A percentile compares a stretch with the other conserved stretches of the same genome.
These are phyloP conservation scores for Aquatica leii DNA, from an alignment of 2,888 invertebrate species.

Conservation along the genomic window DNA sequence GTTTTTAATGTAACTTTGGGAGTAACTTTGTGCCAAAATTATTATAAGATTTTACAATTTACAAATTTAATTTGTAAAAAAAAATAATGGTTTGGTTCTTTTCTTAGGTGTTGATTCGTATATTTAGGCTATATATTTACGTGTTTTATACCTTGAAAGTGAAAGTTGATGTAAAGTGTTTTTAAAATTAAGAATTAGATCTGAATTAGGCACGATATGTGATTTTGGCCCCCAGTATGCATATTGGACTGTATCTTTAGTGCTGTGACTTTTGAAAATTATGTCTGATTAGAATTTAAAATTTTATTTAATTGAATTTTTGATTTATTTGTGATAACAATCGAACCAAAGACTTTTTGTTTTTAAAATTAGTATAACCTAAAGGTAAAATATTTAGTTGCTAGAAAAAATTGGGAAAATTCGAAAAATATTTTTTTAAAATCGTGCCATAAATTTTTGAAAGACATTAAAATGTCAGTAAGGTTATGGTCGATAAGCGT, in stretches of 20 bases:
- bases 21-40: constrained; percentile 12
- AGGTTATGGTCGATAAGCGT: constrained; percentile 40
- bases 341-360: constrained; percentile 58
- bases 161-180: constrained; percentile 25
- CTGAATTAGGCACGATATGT: constrained; percentile 40
- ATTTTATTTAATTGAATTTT: constrained; percentile 47
- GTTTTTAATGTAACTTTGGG: not conserved
- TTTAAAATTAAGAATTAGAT: constrained; percentile 34
- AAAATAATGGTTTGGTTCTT: too few species aligned
- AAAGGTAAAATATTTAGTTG: constrained; percentile 35
- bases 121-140: not conserved
- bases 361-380: constrained; percentile 29
- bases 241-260: constrained; percentile 60
- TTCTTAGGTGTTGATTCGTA: too few species aligned
- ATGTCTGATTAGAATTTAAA: constrained; percentile 57
- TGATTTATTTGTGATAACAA: constrained; percentile 58
- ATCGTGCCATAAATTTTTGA: constrained; percentile 47
- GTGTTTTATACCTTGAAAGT: constrained; percentile 22
- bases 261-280: constrained; percentile 60
- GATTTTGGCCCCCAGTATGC: constrained; percentile 36
- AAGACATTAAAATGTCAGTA: constrained; percentile 46
- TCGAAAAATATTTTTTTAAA: constrained; percentile 48
- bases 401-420: constrained; percentile 39
- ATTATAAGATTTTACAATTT: not conserved
- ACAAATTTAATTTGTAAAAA: too few species aligned